A percentile compares a stretch with the other conserved stretches of the same genome.
These are phyloP conservation scores for Corythornis madagascariensis DNA, from an alignment of 2,113 vertebrate species.

Conservation along the genomic window DNA sequence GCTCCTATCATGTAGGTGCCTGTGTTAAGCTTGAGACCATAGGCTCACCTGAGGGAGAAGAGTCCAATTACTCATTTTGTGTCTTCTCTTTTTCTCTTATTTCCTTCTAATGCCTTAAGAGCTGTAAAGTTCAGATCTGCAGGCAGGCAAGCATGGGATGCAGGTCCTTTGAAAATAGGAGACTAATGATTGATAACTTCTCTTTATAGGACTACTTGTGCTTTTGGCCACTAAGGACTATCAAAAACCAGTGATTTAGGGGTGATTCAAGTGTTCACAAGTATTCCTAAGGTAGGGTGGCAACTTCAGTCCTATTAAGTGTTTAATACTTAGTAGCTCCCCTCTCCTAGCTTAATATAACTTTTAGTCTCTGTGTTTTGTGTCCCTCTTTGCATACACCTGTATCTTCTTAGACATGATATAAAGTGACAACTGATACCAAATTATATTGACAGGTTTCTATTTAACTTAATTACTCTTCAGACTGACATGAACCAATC, in stretches of 20 bases:
- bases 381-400: neutral
- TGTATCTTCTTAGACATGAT: neutral
- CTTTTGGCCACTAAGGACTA: neutral
- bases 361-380: neutral
- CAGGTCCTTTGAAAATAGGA: neutral
- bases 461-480: slow-evolving; percentile 55
- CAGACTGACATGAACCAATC: slow-evolving; percentile 23
- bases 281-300: accelerated
- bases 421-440: slow-evolving; percentile 4
- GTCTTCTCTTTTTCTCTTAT: neutral
- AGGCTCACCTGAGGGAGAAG: neutral
- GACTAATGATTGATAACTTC: neutral
- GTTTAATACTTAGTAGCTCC: neutral
- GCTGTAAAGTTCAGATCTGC: neutral
- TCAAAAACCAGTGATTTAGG: neutral
- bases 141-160: accelerated
- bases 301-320: neutral
- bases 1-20: neutral
- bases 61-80: neutral
- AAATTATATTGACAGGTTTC: slow-evolving; percentile 20
- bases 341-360: neutral
- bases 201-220: neutral
- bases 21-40: accelerated
- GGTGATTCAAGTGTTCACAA: neutral
- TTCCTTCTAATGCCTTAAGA: neutral